Conservation (phyloP, 2,888 invertebrate genomes). For the Cenopis cana region DNA sequence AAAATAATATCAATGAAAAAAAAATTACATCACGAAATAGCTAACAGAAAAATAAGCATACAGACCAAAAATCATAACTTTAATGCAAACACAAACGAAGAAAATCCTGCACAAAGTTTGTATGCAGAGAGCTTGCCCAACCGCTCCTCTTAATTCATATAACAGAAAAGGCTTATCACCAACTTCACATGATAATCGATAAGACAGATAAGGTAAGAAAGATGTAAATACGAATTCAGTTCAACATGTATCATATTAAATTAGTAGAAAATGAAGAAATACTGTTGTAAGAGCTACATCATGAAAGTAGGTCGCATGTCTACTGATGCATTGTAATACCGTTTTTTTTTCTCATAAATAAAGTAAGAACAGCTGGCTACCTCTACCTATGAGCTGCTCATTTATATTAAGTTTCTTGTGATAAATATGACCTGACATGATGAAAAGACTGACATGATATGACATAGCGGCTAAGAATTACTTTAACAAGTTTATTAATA, state of each 20-base stretch:
- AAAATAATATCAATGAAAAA: no score
- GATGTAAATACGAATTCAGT: neutral
- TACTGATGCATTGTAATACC: slow-evolving; percentile 22
- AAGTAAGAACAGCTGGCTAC: neutral
- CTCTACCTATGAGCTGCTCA: neutral
- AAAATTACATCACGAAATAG: no score
- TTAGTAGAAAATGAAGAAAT: slow-evolving; percentile 12
- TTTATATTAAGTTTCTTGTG: neutral
- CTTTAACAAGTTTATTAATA: no score
- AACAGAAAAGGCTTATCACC: slow-evolving; percentile 15
- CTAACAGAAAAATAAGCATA: no score
- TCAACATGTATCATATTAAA: neutral
- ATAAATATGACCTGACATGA: neutral
- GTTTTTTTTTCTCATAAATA: slow-evolving; percentile 21
- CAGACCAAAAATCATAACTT: no score
- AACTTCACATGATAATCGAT: slow-evolving; percentile 9
- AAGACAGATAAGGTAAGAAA: slow-evolving; percentile 7
- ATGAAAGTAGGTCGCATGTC: slow-evolving; percentile 34
- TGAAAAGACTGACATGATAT: neutral
- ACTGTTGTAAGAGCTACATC: slow-evolving; percentile 8
- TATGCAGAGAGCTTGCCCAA: no score
- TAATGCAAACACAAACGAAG: no score
- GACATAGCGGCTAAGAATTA: neutral
- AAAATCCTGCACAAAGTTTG: no score
- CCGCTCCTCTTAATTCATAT: no score